Evolutionary conservation across 1,140 invertebrate genomes (phyloP).

Genomic region (Drosophila watanabei): DNA sequence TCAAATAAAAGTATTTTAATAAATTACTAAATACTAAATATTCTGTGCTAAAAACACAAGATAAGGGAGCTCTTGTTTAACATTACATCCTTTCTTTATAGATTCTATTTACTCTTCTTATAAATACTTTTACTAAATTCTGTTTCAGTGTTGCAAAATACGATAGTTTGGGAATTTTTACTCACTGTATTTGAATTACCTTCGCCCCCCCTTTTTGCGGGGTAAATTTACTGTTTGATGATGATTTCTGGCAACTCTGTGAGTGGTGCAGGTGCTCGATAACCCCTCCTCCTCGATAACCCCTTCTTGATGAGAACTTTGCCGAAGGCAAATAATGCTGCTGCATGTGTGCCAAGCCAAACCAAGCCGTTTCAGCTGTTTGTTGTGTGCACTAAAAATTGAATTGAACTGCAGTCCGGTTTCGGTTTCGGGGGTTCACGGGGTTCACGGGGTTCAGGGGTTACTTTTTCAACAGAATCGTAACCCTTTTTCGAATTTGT

Average conservation of each 20-base stretch:
- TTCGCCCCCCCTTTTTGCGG: neutral
- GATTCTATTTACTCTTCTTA: no score
- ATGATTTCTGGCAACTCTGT: conserved; percentile 35
- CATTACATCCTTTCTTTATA: no score
- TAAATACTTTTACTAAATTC: neutral
- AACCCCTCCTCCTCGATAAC: conserved; percentile 39
- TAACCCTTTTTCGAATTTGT: conserved; percentile 37
- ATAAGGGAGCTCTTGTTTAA: no score
- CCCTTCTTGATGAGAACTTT: conserved; percentile 51
- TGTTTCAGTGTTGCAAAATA: conserved; percentile 27
- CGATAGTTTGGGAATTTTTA: conserved; percentile 16
- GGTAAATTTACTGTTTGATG: conserved; percentile 37
- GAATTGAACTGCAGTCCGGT: conserved; percentile 63
- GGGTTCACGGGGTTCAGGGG: conserved; percentile 29
- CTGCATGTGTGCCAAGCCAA: conserved; percentile 41
- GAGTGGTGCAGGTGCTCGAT: conserved; percentile 42
- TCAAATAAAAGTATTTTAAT: neutral
- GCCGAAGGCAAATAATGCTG: conserved; percentile 53
- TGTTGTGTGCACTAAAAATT: conserved; percentile 62
- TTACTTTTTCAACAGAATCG: conserved; percentile 48
- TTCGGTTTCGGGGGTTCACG: neutral
- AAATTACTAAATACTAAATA: no score
- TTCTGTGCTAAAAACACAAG: neutral
- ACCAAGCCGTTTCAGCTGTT: conserved; percentile 60
- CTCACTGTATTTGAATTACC: neutral